Evolutionary conservation across 92 coral and sea anemone genomes (phyloP), one percentile per base, ranked within the genome.

Genomic region (Heteractis magnifica): DNA sequence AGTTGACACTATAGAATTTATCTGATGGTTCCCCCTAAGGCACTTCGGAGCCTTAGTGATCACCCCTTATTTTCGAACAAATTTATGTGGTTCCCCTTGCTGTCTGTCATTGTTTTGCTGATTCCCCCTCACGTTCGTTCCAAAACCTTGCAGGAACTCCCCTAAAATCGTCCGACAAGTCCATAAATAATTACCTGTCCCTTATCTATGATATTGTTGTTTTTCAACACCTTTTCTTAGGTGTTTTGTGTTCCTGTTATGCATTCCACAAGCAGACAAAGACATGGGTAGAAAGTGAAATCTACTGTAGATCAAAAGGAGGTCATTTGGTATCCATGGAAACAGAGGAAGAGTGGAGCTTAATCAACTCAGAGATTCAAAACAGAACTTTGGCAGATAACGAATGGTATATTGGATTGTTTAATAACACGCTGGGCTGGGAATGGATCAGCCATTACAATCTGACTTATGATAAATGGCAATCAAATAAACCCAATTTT

Each of bases 261-360:
- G 11, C 56, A 34, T 79, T 79, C 48, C 55, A 79, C 23, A 60
- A 51, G 9, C 55, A 64, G 49, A 56, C 0, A 6, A 34, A 26
- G 48, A 44, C 51, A 19, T 59, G 82, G 82, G 8, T 26, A 20
- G 74, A 59, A n/a, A 79, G 82, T 62, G 49, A 56, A 16, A 18
- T 10, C 12, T 49, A 59, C 58, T 79, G 82, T 41, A 62, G 10
- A 19, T 0, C 0, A 3, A 60, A 49, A 4, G 26, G 52, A 16
- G 82, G 82, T 44, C 49, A 50, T 12, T 48, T 79, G 74, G 72
- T 79, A 6, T 21, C 72, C 52, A 78, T 78, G 52, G 82, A 78
- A 78, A 78, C 82, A 19, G 71, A 56, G 23, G n/a, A 64, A 14
- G 82, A 79, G 62, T 79, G 82, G 82, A 44, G 34, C 20, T 41